A percentile compares a stretch with the other conserved stretches of the same genome.
Conservation (phyloP, 1,140 invertebrate genomes). For the Trichomalopsis sarcophagae region DNA sequence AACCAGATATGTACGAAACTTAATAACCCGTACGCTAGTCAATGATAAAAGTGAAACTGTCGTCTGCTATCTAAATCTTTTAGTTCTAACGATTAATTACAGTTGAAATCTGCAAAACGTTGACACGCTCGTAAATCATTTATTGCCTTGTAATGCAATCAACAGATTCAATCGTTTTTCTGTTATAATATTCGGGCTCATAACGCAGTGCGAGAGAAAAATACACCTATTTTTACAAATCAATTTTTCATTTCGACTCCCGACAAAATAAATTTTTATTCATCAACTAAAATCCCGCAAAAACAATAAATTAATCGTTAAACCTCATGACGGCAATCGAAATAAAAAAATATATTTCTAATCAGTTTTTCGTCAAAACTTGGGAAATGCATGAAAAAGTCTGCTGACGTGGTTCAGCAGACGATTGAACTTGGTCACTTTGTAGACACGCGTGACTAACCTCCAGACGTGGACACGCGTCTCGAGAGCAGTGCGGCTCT, state of each 20-base stretch:
- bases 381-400: not conserved
- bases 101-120: not conserved
- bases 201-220: too few relatives aligned
- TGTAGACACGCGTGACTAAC: not conserved
- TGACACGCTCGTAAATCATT: not conserved
- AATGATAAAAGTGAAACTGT: not conserved
- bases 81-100: not conserved
- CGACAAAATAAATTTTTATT: too few relatives aligned
- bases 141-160: not conserved
- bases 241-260: too few relatives aligned
- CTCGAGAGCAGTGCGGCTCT: not conserved
- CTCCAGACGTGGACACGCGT: not conserved
- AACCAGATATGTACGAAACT: too few relatives aligned
- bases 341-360: not conserved
- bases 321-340: not conserved
- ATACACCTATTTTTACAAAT: too few relatives aligned
- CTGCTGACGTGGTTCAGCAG: not conserved
- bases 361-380: not conserved
- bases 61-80: too few relatives aligned
- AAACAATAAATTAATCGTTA: not conserved
- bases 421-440: not conserved
- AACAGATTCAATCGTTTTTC: not conserved
- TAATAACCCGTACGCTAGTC: not conserved
- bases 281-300: not conserved
- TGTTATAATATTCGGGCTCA: too few relatives aligned